Evolutionary conservation across 2,797 vertebrate genomes (phyloP).

Genomic region (Micromesistius poutassou): DNA sequence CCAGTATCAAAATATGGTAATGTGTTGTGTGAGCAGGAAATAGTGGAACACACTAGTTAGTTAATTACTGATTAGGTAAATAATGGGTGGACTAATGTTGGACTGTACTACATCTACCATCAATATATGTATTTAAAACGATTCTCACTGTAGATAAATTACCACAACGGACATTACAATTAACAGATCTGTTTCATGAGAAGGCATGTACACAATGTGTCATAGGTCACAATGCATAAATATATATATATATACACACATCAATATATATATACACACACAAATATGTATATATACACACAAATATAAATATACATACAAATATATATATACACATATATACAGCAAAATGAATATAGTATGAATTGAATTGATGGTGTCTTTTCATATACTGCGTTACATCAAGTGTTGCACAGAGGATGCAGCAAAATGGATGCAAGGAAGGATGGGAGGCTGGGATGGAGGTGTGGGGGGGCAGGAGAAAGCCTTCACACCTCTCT

Average conservation of each 20-base stretch:
- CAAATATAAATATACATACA: background rate
- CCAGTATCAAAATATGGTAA: background rate
- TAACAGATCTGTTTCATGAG: too few species aligned
- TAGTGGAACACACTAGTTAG: background rate
- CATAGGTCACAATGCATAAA: too few species aligned
- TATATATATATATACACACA: background rate
- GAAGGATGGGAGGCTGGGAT: slow-evolving; percentile 25
- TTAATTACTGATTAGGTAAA: background rate
- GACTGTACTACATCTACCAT: background rate
- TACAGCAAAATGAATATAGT: background rate
- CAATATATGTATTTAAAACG: background rate
- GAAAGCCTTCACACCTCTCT: slow-evolving; percentile 54
- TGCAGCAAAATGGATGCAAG: slow-evolving; percentile 42
- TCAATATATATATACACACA: background rate
- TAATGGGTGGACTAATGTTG: background rate
- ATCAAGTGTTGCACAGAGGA: slow-evolving; percentile 32
- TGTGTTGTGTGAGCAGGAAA: background rate
- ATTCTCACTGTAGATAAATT: background rate
- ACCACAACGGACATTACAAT: background rate
- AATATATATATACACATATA: background rate
- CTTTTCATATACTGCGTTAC: slow-evolving; percentile 31
- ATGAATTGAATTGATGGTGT: slow-evolving; percentile 24
- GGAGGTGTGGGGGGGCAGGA: slow-evolving; percentile 30
- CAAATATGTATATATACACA: background rate
- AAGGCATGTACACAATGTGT: too few species aligned